These are phyloP conservation scores for Anastrepha obliqua DNA, from an alignment of 1,140 invertebrate genomes.

Conservation along the genomic window DNA sequence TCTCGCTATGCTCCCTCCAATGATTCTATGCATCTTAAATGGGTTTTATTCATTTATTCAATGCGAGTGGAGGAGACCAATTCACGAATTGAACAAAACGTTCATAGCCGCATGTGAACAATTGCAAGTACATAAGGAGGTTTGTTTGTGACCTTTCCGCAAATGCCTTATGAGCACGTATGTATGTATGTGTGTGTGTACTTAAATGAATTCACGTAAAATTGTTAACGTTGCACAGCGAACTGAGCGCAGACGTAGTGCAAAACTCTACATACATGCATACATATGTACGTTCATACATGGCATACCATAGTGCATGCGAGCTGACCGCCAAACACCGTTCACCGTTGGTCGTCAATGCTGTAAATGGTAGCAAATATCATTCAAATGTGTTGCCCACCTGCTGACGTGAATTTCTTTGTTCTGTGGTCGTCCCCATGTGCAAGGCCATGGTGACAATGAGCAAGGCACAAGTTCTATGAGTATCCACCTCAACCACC, in stretches of 20 bases:
- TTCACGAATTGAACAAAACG: neutral
- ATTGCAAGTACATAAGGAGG: neutral
- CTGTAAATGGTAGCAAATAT: conserved; percentile 1
- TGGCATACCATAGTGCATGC: neutral
- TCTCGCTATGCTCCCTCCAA: too few relatives aligned
- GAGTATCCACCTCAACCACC: neutral
- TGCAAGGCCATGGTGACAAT: conserved; percentile 46
- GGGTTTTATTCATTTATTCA: conserved; percentile 11
- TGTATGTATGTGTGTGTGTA: neutral
- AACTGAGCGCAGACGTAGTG: too few relatives aligned
- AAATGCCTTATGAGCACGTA: conserved; percentile 37
- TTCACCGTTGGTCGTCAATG: neutral
- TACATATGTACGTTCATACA: neutral
- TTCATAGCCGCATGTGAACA: neutral
- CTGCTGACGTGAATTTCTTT: conserved; percentile 11
- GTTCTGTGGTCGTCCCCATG: neutral
- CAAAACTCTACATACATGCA: neutral
- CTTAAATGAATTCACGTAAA: conserved; percentile 33
- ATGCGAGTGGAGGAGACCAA: neutral
- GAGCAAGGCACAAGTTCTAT: neutral
- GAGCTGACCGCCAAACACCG: neutral
- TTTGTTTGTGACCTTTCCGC: neutral
- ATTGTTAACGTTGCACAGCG: neutral
- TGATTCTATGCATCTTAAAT: conserved; percentile 22
- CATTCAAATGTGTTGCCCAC: neutral